Percentiles rank a stretch among this genome's conserved stretches.
Evolutionary conservation across 2,797 vertebrate species (phyloP).

Genomic region (Astyanax mexicanus): DNA sequence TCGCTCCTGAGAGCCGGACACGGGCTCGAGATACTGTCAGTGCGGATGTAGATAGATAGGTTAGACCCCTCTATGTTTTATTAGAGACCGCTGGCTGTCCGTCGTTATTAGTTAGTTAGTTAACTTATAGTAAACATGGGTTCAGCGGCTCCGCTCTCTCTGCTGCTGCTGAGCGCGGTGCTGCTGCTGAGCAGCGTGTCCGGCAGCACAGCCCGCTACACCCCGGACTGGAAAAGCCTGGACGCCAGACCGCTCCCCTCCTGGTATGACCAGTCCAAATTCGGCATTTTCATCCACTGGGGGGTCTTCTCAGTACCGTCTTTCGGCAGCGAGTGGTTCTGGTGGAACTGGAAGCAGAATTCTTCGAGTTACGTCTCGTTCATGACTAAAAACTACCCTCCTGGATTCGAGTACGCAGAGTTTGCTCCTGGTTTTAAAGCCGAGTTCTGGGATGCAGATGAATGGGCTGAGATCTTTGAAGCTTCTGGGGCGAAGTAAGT

Average conservation of each 20-base stretch:
- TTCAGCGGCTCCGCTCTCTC: background rate
- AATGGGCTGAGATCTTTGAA: conserved; percentile 88
- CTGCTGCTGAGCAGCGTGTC: background rate
- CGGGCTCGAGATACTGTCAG: too few species aligned
- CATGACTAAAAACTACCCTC: conserved; percentile 86
- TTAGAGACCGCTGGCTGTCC: too few species aligned
- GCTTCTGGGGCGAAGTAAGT: conserved; percentile 77
- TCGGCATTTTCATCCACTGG: conserved; percentile 95
- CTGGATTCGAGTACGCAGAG: conserved; percentile 86
- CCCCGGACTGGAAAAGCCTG: conserved; percentile 87
- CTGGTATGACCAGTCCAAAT: conserved; percentile 92
- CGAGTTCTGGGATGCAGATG: conserved; percentile 83
- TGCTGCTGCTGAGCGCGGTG: conserved; percentile 1
- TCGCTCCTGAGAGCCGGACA: too few species aligned
- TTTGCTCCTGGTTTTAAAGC: conserved; percentile 86
- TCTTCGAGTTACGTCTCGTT: conserved; percentile 70
- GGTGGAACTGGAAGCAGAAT: conserved; percentile 88
- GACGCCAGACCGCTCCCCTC: conserved; percentile 87
- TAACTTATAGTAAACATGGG: background rate
- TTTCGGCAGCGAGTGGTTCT: conserved; percentile 96
- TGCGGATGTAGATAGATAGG: too few species aligned
- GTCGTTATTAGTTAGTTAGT: too few species aligned
- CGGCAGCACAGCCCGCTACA: conserved; percentile 68
- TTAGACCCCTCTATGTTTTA: too few species aligned
- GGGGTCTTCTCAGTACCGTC: conserved; percentile 92